Evolutionary conservation across 2,113 vertebrate genomes (phyloP), one percentile per base, ranked within the genome.

Genomic region (Python bivittatus): DNA sequence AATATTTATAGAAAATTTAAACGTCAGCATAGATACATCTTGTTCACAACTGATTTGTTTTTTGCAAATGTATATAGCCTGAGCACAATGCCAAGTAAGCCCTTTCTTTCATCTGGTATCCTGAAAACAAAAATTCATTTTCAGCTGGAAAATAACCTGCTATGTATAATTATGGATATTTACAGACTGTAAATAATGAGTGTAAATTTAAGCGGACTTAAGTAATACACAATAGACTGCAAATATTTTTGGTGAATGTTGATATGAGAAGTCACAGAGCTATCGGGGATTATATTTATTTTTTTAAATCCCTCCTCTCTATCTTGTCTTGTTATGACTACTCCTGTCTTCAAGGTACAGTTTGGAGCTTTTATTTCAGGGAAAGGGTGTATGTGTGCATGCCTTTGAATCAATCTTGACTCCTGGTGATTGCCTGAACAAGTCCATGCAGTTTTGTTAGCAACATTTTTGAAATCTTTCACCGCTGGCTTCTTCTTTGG

Each of bases 271-370:
- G 95, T 95, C 94, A 96, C 93, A 93, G 68, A 0, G 1, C 94
- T 96, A 93, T 94, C 94, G 95, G 95, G 94, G 64, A 72, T 95
- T 95, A 95, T 94, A 96, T 96, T 93, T 96, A 93, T 33, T 44
- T 23, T 23, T 17, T 20, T 89, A 96, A 95, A 95, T 94, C 96
- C 96, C 94, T n/a, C 10, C 95, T 96, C 92, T 96, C 96, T 94
- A 94, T 96, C 95, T 94, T 95, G 95, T 95, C 96, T 96, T 94
- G 92, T 95, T 95, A 96, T 96, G 94, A 94, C 95, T 95, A 93
- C 95, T 79, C 94, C 92, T 95, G 93, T 97, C 93, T 94, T 90
- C 93, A 60, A 94, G 93, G 94, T 95, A 93, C 94, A 93, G 94
- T n/a, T 87, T 88, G 94, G 94, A 93, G 92, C 1, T 95, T 48